phyloP scores from a whole-genome alignment of 2,888 invertebrate species.

The Caenorhabditis sp. region DNA sequence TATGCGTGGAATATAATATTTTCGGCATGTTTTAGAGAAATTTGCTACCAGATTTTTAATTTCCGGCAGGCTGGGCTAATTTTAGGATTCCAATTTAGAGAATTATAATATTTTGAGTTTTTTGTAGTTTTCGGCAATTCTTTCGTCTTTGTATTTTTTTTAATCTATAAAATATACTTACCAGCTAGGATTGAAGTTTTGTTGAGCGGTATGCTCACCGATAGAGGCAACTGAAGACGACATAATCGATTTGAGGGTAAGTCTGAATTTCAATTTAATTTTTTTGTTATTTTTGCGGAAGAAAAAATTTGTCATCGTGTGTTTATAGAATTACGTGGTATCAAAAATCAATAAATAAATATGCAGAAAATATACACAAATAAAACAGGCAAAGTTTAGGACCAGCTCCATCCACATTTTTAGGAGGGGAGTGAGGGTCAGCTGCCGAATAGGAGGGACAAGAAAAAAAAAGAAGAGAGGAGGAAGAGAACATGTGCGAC shows the following conservation, averaged over 20 bases:
- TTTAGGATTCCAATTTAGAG: too few relatives aligned
- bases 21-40: too few relatives aligned
- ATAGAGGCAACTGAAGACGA: conserved; percentile 40
- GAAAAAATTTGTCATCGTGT: too few relatives aligned
- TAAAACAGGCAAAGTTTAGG: not conserved
- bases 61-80: too few relatives aligned
- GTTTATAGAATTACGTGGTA: not conserved
- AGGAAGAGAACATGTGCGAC: not conserved
- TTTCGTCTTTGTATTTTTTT: too few relatives aligned
- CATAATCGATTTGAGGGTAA: conserved; percentile 24
- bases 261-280: conserved; percentile 22
- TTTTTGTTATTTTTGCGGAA: too few relatives aligned
- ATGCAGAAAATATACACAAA: not conserved
- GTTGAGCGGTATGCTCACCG: conserved; percentile 36
- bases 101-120: too few relatives aligned
- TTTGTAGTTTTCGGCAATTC: too few relatives aligned
- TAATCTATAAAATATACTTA: conserved; percentile 17
- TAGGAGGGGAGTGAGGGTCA: conserved; percentile 1
- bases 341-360: not conserved
- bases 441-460: not conserved
- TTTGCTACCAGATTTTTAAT: too few relatives aligned
- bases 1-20: too few relatives aligned
- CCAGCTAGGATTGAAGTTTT: conserved; percentile 55
- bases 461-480: not conserved
- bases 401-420: not conserved